Percentiles rank a stretch among this genome's conserved stretches.
Conservation (phyloP, 1,140 invertebrate species). For the Anadara kagoshimensis region DNA sequence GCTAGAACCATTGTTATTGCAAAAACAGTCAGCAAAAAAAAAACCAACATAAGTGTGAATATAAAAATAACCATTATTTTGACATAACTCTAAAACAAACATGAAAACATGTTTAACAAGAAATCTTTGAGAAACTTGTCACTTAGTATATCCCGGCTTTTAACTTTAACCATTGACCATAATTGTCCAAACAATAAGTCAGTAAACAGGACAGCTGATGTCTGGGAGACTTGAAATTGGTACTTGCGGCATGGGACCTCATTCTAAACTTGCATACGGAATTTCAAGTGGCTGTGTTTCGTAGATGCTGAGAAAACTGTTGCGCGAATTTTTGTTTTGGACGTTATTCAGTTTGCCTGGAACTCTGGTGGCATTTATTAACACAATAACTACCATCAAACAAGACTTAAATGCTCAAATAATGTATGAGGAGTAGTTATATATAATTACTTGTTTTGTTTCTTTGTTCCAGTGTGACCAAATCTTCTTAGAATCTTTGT, state of each 20-base stretch:
- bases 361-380: background rate
- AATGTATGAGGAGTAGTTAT: background rate
- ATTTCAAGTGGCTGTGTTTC: no score
- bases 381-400: background rate
- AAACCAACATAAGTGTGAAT: background rate
- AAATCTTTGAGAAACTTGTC: background rate
- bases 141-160: background rate
- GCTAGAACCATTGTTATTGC: background rate
- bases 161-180: no score
- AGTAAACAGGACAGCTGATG: no score
- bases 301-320: no score
- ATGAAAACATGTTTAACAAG: background rate
- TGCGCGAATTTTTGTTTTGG: no score
- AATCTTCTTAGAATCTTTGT: conserved; percentile 97
- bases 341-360: no score
- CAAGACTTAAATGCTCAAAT: background rate
- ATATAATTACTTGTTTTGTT: conserved; percentile 83
- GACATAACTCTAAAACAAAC: background rate
- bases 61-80: background rate
- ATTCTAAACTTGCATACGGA: no score
- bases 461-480: conserved; percentile 99
- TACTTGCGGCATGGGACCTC: no score
- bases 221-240: no score
- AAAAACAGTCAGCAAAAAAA: background rate
- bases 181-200: no score